Base-by-base conservation (phyloP, 2,888 invertebrate species). In the Aplocera efformata region DNA sequence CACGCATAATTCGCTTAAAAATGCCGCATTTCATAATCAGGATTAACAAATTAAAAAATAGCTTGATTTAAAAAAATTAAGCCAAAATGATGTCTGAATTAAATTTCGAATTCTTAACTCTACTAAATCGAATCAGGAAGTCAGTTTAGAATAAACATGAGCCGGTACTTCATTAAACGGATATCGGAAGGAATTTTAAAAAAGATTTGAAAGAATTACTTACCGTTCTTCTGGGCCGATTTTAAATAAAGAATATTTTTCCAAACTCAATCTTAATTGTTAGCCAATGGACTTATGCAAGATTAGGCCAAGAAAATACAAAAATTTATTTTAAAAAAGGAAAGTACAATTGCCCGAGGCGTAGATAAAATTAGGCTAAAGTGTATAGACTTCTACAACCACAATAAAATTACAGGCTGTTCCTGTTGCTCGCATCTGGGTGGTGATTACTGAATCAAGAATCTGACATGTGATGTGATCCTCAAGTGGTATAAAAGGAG, bases 161-260 rank as follows among this genome's bases (percentile, higher is more conserved):
- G 57, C 54, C 57, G 62, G 73, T 63, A 78, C 79, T 84, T 79
- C 72, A 81, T 81, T 80, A 83, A 78, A 68, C 72, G 79, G 69
- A 79, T 79, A 79, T 72, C 74, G 70, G 49, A 48, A 55, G 63
- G 57, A 67, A 76, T 72, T 68, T 80, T 78, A 70, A 67, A 73
- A 79, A 79, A 79, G 79, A 79, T 73, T 81, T 75, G 63, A 70
- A 80, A 79, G 77, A 84, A 85, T 85, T 85, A 79, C 79, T 85
- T 85, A 79, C 79, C 77, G 73, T 75, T 77, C 71, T 70, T 63
- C 60, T 62, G 62, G 50, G 53, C 45, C 44, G 50, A 50, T 71
- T 71, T 79, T 77, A 76, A 78, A 77, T 73, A 80, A 80, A 74
- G 69, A 68, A 67, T 67, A 67, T 67, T 66, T 75, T 72, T 67